Base-by-base conservation (phyloP, 2,888 invertebrate genomes). In the Euproctis similis region DNA sequence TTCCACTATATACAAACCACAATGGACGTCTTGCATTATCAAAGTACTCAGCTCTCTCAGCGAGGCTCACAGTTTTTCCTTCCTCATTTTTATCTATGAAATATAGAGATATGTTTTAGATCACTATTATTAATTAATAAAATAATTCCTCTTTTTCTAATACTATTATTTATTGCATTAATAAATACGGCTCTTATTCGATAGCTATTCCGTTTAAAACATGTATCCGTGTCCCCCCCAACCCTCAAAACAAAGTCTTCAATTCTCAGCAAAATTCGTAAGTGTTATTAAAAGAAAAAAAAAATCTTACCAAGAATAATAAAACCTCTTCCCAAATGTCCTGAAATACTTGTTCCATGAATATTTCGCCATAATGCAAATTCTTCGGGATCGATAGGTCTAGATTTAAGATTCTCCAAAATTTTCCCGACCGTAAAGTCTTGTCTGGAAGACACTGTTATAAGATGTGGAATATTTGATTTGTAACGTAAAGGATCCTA, bases 1-100 rank as follows among this genome's bases (percentile, higher is more conserved):
- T 90, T 4, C 91, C 91, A 36, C 90, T 89, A 73, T 89, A 91
- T 33, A 91, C 86, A 60, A 87, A 90, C 88, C 90, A 91, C 8
- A 91, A 66, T 2, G 90, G 89, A 1, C 86, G 60, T 18, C 57
- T 52, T 0, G 42, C 63, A 9, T 62, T 59, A 26, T 75, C 68
- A 12, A 57, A 71, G 36, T 74, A 73, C 9, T 56, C 56, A 0
- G 39, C 37, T 11, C 57, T 53, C 29, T 74, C 65, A 2, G 34
- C 20, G 1, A 72, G 25, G 12, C 61, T 49, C 0, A 68, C 43
- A 1, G 77, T 74, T 17, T 65, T 42, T 0, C 58, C 42, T 0
- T 68, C 51, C 8, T 45, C 40, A 13, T 32, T 17, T 63, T 59
- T 63, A 26, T 59, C 74, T 75, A 28, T 18, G 43, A n/a, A n/a